Evolutionary conservation across 2,797 vertebrate genomes (phyloP), one percentile per base, ranked within the genome.

Genomic region (Mormyrops attenuatus): DNA sequence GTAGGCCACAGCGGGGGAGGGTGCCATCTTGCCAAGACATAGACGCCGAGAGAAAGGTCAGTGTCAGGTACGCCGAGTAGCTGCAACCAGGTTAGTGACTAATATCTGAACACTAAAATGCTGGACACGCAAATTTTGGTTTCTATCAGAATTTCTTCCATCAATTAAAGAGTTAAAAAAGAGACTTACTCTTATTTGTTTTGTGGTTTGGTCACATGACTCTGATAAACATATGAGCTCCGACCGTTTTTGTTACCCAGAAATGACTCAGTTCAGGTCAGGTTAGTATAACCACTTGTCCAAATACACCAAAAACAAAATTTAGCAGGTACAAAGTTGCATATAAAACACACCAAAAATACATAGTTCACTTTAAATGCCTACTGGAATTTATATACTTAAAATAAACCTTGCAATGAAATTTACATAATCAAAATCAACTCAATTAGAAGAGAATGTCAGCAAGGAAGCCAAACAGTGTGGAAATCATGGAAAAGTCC

Each of bases 1-100:
- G 92, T 95, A 97, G 3, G 97, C 97, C 94, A 95, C 96, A 85
- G 93, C 9, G 30, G 97, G 94, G 47, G 97, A 95, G 20, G 97
- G 97, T 7, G 94, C 96, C 97, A 98, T 97, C 84, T 82, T 88
- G 91, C 85, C 87, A 52, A 80, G 44, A 90, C 53, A 3, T 34
- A 57, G 88, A 30, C 26, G 88, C 9, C 22, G n/a, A 50, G n/a
- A 57, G 15, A 55, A 30, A 38, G 41, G 50, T n/a, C 34, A 80
- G 5, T 1, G 82, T 85, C 47, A 15, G 44, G n/a, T 13, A 0
- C 3, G n/a, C 0, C 38, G n/a, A 17, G 15, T 17, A 41, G 20
- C 41, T 47, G 11, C 77, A 1, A 15, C 63, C 26, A 41, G 13
- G 5, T 41, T 17, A 41, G 69, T 1, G 69, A 2, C 34, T 38